Base-by-base conservation (phyloP, 1,140 invertebrate species). In the Ips nitidus region DNA sequence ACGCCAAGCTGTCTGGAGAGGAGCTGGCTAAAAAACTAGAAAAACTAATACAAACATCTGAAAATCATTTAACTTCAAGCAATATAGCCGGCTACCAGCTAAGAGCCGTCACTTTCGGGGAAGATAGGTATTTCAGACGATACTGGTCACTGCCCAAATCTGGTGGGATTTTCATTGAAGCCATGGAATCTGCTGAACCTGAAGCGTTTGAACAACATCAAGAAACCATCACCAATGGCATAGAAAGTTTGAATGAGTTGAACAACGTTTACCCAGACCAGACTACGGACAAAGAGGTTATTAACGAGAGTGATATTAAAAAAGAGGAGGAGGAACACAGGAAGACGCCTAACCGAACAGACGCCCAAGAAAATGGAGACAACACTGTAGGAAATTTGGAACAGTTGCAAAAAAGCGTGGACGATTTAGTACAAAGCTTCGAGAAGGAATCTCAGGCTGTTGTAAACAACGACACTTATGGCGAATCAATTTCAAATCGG, bases 81-180 rank as follows among this genome's bases (percentile, higher is more conserved):
- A 90, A 90, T 47, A 87, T 89, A 58, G 90, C 91, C 1, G 89
- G 89, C 1, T 90, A 93, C 75, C 89, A 92, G 72, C 80, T 98
- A 3, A 83, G 96, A 7, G 94, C 94, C 45, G 90, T 87, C 52
- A 93, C 87, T 83, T 91, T 93, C 66, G 96, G 96, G 0, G 94
- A 98, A 79, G 97, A 98, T 83, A 86, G 97, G 56, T 98, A 91
- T 80, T 93, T 92, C 86, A 85, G 96, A 36, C 85, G 93, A 4
- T 98, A 96, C 81, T 98, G 96, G 95, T 90, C 94, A 39, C 81
- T 98, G 5, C 93, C 95, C 2, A 91, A 90, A 76, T 87, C 90
- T 1, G 95, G 95, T 8, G 95, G 94, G 0, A 87, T 98, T 7
- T 97, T 89, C 77, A 89, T 98, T 0, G 96, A 98, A 81, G 94